Evolutionary conservation across 2,113 vertebrate species (phyloP).

Genomic region (Oreotrochilus melanogaster): DNA sequence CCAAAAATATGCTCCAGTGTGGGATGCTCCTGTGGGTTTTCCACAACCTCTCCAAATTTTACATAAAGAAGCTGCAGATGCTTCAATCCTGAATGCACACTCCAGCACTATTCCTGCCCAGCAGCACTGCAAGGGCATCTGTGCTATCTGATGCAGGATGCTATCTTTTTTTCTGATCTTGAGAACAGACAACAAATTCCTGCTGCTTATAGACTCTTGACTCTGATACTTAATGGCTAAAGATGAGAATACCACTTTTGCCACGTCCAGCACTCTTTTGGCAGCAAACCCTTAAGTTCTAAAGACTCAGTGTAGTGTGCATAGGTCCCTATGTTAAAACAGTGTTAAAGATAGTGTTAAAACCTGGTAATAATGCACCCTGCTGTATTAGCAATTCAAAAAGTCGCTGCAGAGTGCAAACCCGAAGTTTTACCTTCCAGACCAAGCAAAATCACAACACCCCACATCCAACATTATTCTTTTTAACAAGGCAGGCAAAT

Average conservation of each 20-base stretch:
- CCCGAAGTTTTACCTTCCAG: constrained; percentile 6
- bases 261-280: neutral
- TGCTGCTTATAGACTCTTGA: neutral
- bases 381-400: neutral
- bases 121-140: neutral
- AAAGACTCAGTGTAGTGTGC: neutral
- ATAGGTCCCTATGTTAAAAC: too few species aligned
- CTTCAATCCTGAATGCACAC: neutral
- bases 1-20: neutral
- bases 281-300: neutral
- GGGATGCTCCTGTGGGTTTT: neutral
- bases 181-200: neutral
- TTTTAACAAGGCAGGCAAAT: neutral
- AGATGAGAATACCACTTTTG: neutral
- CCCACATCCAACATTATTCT: neutral
- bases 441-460: neutral
- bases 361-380: neutral
- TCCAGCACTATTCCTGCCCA: neutral
- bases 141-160: neutral
- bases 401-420: neutral
- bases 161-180: neutral
- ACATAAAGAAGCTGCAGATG: neutral
- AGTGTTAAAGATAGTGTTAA: neutral
- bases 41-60: neutral
- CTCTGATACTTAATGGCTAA: neutral